These are phyloP conservation scores for Anastrepha ludens DNA, from an alignment of 1,140 invertebrate genomes.

Conservation along the genomic window DNA sequence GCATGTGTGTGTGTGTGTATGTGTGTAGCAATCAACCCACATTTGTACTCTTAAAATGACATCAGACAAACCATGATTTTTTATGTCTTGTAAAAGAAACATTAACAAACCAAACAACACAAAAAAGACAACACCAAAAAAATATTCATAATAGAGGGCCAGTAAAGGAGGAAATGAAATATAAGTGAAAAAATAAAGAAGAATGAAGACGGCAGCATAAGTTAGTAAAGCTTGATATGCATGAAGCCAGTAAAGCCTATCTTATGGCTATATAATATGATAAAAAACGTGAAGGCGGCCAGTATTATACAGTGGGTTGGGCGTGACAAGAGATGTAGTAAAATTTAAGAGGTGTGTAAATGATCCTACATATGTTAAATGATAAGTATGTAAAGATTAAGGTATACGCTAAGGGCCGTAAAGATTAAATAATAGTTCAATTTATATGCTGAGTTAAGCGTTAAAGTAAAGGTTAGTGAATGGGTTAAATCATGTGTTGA, in stretches of 20 bases:
- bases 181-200: slow-evolving; percentile 1
- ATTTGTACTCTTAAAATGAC: slow-evolving; percentile 34
- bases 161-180: slow-evolving; percentile 16
- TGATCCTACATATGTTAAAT: too few relatives aligned
- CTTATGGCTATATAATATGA: not conserved
- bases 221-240: not conserved
- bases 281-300: not conserved
- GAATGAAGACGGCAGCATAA: not conserved
- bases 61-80: slow-evolving; percentile 43
- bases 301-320: not conserved
- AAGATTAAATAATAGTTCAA: too few relatives aligned
- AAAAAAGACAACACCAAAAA: slow-evolving; percentile 24
- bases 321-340: not conserved
- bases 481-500: too few relatives aligned
- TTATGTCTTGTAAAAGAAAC: slow-evolving; percentile 52
- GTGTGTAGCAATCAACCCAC: not conserved
- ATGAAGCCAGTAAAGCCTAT: slow-evolving; percentile 41
- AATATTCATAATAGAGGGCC: not conserved
- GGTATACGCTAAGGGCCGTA: too few relatives aligned
- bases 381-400: too few relatives aligned
- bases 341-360: not conserved
- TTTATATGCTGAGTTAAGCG: too few relatives aligned
- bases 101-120: slow-evolving; percentile 51
- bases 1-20: not conserved
- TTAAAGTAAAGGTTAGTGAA: too few relatives aligned